Conservation (phyloP, 2,797 vertebrate species). For the Anas flavirostris region DNA sequence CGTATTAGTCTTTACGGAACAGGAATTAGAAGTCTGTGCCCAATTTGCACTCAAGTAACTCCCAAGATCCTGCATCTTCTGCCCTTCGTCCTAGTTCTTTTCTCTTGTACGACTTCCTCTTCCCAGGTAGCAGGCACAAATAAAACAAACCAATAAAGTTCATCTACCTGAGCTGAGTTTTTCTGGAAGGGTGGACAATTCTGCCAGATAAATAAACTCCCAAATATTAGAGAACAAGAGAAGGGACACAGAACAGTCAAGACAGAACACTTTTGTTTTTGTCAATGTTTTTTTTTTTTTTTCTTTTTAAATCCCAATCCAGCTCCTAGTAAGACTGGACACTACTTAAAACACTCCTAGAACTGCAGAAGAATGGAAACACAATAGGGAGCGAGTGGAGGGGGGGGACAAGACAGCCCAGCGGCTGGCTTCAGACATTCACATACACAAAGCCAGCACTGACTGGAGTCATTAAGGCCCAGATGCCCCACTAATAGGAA, state of each 20-base stretch:
- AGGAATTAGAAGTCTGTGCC: conserved; percentile 27
- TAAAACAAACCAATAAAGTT: background rate
- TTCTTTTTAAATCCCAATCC: conserved; percentile 75
- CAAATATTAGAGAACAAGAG: conserved; percentile 63
- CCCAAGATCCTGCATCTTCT: conserved; percentile 8
- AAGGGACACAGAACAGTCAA: conserved; percentile 76
- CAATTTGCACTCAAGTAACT: background rate
- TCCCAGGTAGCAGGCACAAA: conserved; percentile 61
- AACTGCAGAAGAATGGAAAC: conserved; percentile 75
- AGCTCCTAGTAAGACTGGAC: conserved; percentile 77
- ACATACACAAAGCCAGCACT: conserved; percentile 71
- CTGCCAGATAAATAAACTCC: conserved; percentile 53
- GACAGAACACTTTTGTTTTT: conserved; percentile 75
- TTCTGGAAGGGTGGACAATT: conserved; percentile 32
- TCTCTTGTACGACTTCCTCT: conserved; percentile 15
- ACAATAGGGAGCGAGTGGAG: conserved; percentile 64
- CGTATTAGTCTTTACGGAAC: background rate
- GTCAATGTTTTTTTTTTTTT: conserved; percentile 71
- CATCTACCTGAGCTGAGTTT: conserved; percentile 31
- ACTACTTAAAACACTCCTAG: conserved; percentile 77
- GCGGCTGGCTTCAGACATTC: conserved; percentile 73
- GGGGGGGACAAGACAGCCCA: conserved; percentile 72
- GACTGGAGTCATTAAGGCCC: conserved; percentile 72
- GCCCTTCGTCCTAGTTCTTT: background rate
- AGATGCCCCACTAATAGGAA: conserved; percentile 73